Conservation (phyloP, 2,113 vertebrate genomes). For the Desmodus rotundus region DNA sequence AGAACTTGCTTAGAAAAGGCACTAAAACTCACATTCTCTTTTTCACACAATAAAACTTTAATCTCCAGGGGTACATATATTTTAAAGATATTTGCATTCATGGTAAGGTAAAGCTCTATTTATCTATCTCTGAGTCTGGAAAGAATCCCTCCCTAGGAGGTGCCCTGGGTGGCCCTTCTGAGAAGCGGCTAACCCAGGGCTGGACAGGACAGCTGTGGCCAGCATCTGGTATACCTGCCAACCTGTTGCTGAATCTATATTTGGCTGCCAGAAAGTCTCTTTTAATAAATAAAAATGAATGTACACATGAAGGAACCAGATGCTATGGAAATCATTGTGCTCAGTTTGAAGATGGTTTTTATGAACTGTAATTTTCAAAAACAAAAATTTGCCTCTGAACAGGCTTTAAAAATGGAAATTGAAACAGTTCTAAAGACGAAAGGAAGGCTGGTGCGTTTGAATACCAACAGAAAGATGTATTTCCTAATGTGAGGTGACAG, state of each 20-base stretch:
- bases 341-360: conserved; percentile 57
- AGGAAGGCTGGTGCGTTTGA: conserved; percentile 45
- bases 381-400: conserved; percentile 51
- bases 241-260: neutral
- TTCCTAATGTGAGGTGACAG: conserved; percentile 73
- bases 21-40: conserved; percentile 51
- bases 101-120: neutral
- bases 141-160: neutral
- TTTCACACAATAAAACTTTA: conserved; percentile 48
- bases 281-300: conserved; percentile 48
- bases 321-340: conserved; percentile 22
- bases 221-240: neutral
- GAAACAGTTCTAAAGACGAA: conserved; percentile 53
- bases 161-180: neutral
- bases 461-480: conserved; percentile 67
- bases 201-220: neutral
- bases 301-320: neutral
- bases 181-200: neutral
- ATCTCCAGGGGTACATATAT: conserved; percentile 33
- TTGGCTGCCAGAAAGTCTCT: conserved; percentile 21
- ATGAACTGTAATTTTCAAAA: conserved; percentile 66
- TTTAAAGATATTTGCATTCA: conserved; percentile 43
- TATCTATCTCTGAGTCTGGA: neutral
- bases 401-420: conserved; percentile 62
- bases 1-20: conserved; percentile 31